These are phyloP conservation scores for Scophthalmus maximus DNA, from an alignment of 2,113 vertebrate species.

Conservation along the genomic window DNA sequence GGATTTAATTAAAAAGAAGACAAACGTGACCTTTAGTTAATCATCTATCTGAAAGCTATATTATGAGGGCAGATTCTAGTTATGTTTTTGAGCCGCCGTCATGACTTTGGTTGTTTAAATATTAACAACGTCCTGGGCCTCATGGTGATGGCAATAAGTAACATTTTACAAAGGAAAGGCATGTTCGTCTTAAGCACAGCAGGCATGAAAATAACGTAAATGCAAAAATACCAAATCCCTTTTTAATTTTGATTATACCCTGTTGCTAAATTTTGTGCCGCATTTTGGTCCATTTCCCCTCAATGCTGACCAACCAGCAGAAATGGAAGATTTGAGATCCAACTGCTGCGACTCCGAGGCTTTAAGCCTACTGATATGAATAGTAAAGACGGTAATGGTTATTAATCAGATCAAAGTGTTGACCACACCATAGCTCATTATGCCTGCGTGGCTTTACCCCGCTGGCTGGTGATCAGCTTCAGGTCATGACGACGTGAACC, in stretches of 20 bases:
- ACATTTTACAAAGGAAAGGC: background rate
- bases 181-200: background rate
- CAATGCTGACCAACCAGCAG: no score
- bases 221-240: no score
- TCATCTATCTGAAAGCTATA: conserved; percentile 64
- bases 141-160: conserved; percentile 33
- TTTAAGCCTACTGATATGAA: conserved; percentile 18
- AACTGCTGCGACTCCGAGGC: background rate
- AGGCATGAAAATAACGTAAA: background rate
- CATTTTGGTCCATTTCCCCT: no score
- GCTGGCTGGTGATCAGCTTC: conserved; percentile 41
- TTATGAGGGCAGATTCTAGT: conserved; percentile 62
- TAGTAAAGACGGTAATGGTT: conserved; percentile 29
- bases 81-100: conserved; percentile 60
- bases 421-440: conserved; percentile 62
- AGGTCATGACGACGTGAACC: conserved; percentile 64
- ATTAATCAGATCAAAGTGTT: conserved; percentile 60
- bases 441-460: conserved; percentile 44
- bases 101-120: conserved; percentile 72
- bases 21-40: conserved; percentile 70
- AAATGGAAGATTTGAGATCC: conserved; percentile 23
- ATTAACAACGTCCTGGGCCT: conserved; percentile 71
- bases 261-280: no score
- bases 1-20: conserved; percentile 25
- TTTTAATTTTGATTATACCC: background rate